A percentile compares a stretch with the other conserved stretches of the same genome.
These are phyloP conservation scores for Tachypleus tridentatus DNA, from an alignment of 1,140 invertebrate species.

Conservation along the genomic window DNA sequence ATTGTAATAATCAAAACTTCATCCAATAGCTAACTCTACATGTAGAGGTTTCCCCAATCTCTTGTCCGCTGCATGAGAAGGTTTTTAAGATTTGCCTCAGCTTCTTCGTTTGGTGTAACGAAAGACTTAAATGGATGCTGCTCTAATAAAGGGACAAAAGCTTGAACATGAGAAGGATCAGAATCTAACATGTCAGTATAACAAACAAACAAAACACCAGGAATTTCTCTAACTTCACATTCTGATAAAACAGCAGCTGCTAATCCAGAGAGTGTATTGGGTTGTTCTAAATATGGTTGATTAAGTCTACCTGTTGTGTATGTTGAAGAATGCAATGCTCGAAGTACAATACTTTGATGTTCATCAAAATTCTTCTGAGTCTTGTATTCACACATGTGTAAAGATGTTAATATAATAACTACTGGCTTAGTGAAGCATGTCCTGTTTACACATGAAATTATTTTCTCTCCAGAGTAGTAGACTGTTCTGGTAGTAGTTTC, in stretches of 20 bases:
- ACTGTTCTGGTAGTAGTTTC: neutral
- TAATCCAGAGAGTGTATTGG: neutral
- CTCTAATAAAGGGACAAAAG: too few relatives aligned
- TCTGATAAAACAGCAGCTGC: neutral
- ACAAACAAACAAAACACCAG: neutral
- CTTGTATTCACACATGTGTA: neutral
- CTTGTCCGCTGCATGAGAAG: too few relatives aligned
- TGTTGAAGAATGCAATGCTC: neutral
- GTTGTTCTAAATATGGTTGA: neutral
- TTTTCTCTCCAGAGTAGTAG: neutral
- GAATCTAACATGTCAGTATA: neutral
- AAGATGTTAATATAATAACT: neutral
- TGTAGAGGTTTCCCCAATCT: too few relatives aligned
- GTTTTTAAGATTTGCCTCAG: too few relatives aligned
- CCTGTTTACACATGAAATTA: neutral
- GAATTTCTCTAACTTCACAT: conserved; percentile 1
- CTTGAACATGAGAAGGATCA: too few relatives aligned
- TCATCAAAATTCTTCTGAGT: neutral
- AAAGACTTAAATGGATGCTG: too few relatives aligned
- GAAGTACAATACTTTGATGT: neutral
- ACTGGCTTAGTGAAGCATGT: neutral
- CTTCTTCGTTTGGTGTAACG: too few relatives aligned
- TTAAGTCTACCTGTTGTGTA: neutral
- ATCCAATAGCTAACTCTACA: too few relatives aligned
- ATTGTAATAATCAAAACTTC: too few relatives aligned